Conservation (phyloP, 1,140 invertebrate species). For the Drosophila repletoides region DNA sequence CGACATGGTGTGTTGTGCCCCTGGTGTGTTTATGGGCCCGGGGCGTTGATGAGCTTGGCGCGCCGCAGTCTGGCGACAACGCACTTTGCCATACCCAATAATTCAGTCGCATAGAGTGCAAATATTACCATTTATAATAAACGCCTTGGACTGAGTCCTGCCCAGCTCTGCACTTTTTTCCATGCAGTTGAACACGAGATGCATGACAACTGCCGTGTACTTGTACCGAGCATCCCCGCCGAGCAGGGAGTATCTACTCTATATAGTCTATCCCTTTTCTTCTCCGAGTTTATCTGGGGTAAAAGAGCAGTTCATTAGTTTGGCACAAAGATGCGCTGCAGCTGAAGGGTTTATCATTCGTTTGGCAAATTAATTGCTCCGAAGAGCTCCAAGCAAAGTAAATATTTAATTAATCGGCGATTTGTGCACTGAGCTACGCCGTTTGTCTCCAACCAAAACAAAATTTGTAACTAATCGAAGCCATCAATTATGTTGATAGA, state of each 20-base stretch:
- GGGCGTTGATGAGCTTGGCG: constrained; percentile 48
- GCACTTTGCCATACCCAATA: constrained; percentile 54
- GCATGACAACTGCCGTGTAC: constrained; percentile 67
- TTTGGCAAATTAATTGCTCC: constrained; percentile 66
- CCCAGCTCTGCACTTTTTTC: constrained; percentile 62
- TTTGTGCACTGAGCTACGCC: constrained; percentile 72
- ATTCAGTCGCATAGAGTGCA: constrained; percentile 15
- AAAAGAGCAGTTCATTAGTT: constrained; percentile 66
- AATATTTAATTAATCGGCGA: constrained; percentile 77
- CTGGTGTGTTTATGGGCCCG: constrained; percentile 74
- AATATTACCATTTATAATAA: constrained; percentile 66
- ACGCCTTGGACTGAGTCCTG: constrained; percentile 22
- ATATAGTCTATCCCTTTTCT: constrained; percentile 20
- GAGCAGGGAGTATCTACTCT: constrained; percentile 24
- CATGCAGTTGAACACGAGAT: constrained; percentile 79
- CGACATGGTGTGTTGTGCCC: constrained; percentile 62
- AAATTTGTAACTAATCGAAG: constrained; percentile 80
- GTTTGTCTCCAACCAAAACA: constrained; percentile 59
- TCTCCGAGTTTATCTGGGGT: constrained; percentile 21
- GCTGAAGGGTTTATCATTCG: constrained; percentile 42
- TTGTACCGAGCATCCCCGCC: too few species aligned
- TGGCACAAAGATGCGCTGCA: constrained; percentile 55
- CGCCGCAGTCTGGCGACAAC: constrained; percentile 60
- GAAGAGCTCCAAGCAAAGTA: constrained; percentile 38
- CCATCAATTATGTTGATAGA: constrained; percentile 82